phyloP scores from a whole-genome alignment of 1,140 invertebrate species.

The Sitodiplosis mosellana region DNA sequence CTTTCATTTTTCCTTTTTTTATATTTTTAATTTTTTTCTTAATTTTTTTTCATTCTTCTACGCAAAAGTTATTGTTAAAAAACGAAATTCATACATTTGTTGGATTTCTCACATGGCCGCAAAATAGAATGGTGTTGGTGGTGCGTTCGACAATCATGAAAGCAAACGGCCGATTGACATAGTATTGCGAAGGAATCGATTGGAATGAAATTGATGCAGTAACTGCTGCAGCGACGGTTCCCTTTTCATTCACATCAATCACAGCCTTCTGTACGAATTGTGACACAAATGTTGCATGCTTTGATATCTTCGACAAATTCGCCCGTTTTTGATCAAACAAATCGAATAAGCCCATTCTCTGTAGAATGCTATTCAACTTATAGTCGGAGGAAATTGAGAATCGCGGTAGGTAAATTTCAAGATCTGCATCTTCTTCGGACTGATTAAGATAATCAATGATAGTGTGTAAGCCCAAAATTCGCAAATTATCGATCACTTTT shows the following conservation, averaged over 20 bases:
- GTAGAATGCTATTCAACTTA: constrained; percentile 35
- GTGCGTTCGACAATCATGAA: constrained; percentile 41
- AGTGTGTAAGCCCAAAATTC: constrained; percentile 29
- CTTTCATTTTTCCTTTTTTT: too few relatives aligned
- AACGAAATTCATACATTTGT: too few relatives aligned
- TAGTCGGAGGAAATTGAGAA: constrained; percentile 47
- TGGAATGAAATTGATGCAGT: constrained; percentile 36
- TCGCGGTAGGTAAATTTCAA: constrained; percentile 46
- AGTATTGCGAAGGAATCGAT: constrained; percentile 31
- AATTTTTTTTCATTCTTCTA: too few relatives aligned
- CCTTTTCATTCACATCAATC: constrained; percentile 67
- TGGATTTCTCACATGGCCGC: constrained; percentile 30
- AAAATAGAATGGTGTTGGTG: constrained; percentile 36
- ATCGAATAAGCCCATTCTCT: constrained; percentile 45
- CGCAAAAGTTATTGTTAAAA: too few relatives aligned
- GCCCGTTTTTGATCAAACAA: constrained; percentile 41
- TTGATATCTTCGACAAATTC: constrained; percentile 41
- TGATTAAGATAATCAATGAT: constrained; percentile 32
- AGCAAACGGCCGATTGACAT: constrained; percentile 37
- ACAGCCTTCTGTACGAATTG: constrained; percentile 55
- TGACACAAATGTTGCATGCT: constrained; percentile 32
- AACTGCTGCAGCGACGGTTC: constrained; percentile 52
- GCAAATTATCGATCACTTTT: constrained; percentile 31
- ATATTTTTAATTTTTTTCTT: too few relatives aligned
- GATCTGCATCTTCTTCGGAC: constrained; percentile 32